Base-by-base conservation (phyloP, 2,888 invertebrate genomes). In the Acheta domesticus region DNA sequence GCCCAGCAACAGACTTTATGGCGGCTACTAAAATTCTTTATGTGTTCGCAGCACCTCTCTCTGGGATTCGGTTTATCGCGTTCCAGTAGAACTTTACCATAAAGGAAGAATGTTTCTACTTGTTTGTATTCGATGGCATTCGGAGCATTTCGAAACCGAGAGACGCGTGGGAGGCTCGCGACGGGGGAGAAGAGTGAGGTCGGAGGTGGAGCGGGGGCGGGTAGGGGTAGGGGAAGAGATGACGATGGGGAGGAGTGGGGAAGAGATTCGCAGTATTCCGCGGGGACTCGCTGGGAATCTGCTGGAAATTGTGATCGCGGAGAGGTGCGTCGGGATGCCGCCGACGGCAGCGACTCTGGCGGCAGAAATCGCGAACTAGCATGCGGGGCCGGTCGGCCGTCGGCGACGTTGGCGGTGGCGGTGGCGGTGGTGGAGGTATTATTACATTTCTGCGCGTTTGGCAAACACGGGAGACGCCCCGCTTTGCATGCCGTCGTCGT, bases 91-190 rank as follows among this genome's bases (percentile, higher is more conserved):
- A 62, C 62, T 62, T 62, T 62, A 62, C 62, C 62, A 62, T 62
- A 62, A 62, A 62, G 62, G 62, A 62, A 62, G 62, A 62, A 62
- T 62, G 62, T 62, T 62, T 62, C n/a, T 19, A 62, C 62, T 62
- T 62, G 62, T 62, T 62, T 62, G 62, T 62, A 62, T 62, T 62
- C 62, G 62, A 62, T 62, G 62, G 62, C 62, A 62, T 62, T 62
- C 62, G 62, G 62, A 62, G 62, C 62, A 62, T 62, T 62, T n/a
- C 62, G n/a, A 12, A 62, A 62, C 62, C n/a, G 62, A 62, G 62
- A 11, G n/a, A 62, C 4, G 62, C 14, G 62, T 36, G 16, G 62
- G 62, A 62, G 16, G n/a, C 62, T 19, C 62, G 62, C 62, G 62
- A 12, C n/a, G 62, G 62, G 1, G 62, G 14, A 12, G 62, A 62